Base-by-base conservation (phyloP, 2,113 vertebrate genomes). In the Istiophorus platypterus region DNA sequence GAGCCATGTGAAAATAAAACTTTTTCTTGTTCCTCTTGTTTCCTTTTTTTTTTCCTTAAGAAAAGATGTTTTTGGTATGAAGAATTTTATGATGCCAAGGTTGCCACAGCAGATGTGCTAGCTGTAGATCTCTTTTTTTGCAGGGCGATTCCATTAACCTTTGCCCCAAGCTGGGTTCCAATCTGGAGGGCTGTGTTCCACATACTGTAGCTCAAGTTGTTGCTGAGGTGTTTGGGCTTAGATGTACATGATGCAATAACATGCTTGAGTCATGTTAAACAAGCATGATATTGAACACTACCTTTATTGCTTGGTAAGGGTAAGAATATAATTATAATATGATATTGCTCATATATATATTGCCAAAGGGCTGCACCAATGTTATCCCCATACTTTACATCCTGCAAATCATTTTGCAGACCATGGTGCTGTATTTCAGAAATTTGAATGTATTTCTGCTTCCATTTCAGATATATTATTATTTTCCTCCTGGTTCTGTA, bases 121-220 rank as follows among this genome's bases (percentile, higher is more conserved):
- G 64, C 80, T 79, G 86, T 77, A 81, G 85, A 78, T 85, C 82
- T 86, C 58, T 71, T 59, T 91, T 91, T 92, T 89, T 82, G 77
- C 80, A 86, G 85, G 89, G 91, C 70, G 22, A 64, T 78, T 92
- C 84, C 89, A 91, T 93, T 94, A 94, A 94, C 94, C 92, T 94
- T 91, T 92, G 89, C 92, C 92, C 74, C 94, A 91, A 83, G 92
- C 94, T 93, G 94, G 71, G 90, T 79, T 88, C 80, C 94, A 95
- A 94, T 95, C 94, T 95, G 94, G 91, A 93, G 77, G 31, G 64
- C 79, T 78, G 81, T 80, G 86, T 81, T 92, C 67, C 80, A 83
- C 80, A 82, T 78, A 24, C 42, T 74, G 85, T 56, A 80, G 84
- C 85, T 82, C 69, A 84, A 68, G 83, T 73, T 82, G 67, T 73